Evolutionary conservation across 1,140 invertebrate genomes (phyloP), one percentile per base, ranked within the genome.

Genomic region (Aphaenogaster rudis): DNA sequence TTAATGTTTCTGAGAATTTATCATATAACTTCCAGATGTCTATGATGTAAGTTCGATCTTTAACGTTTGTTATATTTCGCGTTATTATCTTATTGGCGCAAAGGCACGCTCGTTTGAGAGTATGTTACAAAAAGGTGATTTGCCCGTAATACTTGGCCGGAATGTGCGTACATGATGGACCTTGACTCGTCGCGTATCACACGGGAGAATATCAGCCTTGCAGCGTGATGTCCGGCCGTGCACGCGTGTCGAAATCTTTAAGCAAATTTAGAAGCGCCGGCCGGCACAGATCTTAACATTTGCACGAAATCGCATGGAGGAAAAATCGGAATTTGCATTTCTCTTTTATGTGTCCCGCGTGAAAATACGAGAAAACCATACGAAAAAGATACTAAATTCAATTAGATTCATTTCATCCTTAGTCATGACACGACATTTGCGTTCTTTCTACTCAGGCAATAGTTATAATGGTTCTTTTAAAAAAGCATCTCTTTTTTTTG

Each of bases 161-260:
- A 89, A 90, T 79, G 82, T 78, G 64, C 77, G 87, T 69, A 88
- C 86, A 69, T 63, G 78, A 90, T 88, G 50, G 91, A 85, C 92
- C 92, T 94, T 93, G 90, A 91, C 89, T 91, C 64, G 69, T 90
- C 86, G 86, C 90, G 28, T 74, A 57, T 82, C 11, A 72, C 28
- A 48, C 39, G 21, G 13, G 11, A 74, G 1, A 33, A 48, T 74
- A 88, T 86, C 82, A 61, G 74, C 90, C 86, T 90, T 48, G 76
- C 21, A 28, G 33, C 48, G 39, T 67, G 6, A 59, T 63, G 59
- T 79, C 33, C 52, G 61, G 11, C 42, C 45, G 64, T 52, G 45
- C 13, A 48, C 28, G 64, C 64, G 15, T 50, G 42, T 66, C 42
- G 81, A 80, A 74, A 69, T 63, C 54, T 59, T 64, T 88, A 11